Conservation (phyloP, 2,113 vertebrate genomes). For the Onychorhynchus coronatus region DNA sequence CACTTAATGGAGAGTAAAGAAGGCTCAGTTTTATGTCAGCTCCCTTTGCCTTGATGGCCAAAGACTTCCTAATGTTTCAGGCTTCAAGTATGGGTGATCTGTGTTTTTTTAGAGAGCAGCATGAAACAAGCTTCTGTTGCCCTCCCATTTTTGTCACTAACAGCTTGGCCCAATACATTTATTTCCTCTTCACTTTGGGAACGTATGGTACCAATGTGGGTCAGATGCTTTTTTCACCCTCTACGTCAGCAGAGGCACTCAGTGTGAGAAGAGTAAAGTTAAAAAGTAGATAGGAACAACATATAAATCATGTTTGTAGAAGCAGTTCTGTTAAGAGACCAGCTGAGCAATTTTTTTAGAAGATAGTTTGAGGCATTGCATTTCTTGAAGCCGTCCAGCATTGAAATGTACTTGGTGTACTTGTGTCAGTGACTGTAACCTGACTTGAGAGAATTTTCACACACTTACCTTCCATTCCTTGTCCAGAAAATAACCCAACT, state of each 20-base stretch:
- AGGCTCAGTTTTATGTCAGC: background rate
- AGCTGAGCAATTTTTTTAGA: background rate
- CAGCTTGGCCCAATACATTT: background rate
- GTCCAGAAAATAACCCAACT: conserved; percentile 4
- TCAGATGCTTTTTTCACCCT: background rate
- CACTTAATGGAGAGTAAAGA: background rate
- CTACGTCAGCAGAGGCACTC: background rate
- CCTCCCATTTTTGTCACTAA: background rate
- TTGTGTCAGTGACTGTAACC: background rate
- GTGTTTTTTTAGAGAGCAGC: background rate
- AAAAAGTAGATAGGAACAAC: background rate
- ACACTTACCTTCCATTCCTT: background rate
- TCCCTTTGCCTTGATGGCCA: background rate
- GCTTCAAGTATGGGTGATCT: background rate
- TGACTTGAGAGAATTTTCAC: background rate
- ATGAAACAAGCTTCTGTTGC: background rate
- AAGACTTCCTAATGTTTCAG: background rate
- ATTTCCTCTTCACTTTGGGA: background rate
- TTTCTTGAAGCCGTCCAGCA: background rate
- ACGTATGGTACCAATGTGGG: rapidly evolving
- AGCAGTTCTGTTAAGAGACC: background rate
- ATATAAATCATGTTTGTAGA: background rate
- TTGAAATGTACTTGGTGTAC: background rate
- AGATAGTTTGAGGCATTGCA: background rate
- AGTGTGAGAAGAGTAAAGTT: background rate